phyloP scores from a whole-genome alignment of 2,113 vertebrate genomes.

The Pristiophorus japonicus region DNA sequence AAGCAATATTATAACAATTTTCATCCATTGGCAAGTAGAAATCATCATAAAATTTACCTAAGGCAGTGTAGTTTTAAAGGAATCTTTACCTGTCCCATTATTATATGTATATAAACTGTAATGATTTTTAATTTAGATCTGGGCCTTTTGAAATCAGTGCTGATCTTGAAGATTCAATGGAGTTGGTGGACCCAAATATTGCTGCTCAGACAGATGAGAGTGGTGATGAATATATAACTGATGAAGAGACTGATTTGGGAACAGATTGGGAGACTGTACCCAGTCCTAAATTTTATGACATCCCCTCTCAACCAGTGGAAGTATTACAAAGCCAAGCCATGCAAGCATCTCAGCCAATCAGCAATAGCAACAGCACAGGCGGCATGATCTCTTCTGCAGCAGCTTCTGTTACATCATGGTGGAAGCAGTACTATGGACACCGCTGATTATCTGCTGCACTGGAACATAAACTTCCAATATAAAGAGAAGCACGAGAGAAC shows the following conservation, averaged over 20 bases:
- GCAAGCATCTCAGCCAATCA: conserved; percentile 73
- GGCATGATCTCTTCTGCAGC: conserved; percentile 94
- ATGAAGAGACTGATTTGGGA: conserved; percentile 92
- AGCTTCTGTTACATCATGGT: conserved; percentile 88
- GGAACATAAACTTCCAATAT: neutral
- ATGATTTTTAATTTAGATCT: conserved; percentile 56
- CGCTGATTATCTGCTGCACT: conserved; percentile 56
- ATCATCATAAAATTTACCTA: neutral
- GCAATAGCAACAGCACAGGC: conserved; percentile 66
- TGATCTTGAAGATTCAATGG: conserved; percentile 93
- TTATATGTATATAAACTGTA: neutral
- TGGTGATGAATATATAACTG: conserved; percentile 77
- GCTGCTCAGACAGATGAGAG: conserved; percentile 78
- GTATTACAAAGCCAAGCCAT: conserved; percentile 79
- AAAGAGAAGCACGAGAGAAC: neutral
- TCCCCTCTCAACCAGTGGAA: conserved; percentile 90
- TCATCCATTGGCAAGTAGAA: neutral
- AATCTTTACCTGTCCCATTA: neutral
- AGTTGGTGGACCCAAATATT: conserved; percentile 83
- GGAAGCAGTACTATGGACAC: conserved; percentile 87
- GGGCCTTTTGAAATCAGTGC: conserved; percentile 87
- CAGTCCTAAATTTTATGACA: conserved; percentile 93
- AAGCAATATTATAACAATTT: neutral
- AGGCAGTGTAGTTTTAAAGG: neutral
- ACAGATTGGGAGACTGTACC: conserved; percentile 98